phyloP scores from a whole-genome alignment of 1,140 invertebrate genomes.

The Brachionus koreanus region DNA sequence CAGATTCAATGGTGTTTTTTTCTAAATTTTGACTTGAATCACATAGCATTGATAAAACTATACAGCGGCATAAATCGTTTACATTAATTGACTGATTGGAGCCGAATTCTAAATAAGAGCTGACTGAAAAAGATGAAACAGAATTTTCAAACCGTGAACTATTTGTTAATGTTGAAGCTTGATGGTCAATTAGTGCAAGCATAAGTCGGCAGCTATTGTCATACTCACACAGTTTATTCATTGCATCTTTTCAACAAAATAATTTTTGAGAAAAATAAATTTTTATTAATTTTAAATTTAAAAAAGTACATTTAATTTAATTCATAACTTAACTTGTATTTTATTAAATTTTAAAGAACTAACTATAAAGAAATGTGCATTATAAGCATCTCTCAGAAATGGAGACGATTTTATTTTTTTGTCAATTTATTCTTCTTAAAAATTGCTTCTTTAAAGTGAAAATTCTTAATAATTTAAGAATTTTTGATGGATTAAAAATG shows the following conservation, averaged over 20 bases:
- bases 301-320: no score
- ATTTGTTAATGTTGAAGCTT: neutral
- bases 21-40: neutral
- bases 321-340: no score
- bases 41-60: neutral
- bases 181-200: neutral
- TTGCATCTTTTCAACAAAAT: neutral
- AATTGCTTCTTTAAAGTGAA: no score
- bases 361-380: no score
- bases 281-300: no score
- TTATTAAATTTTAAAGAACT: no score
- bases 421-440: no score
- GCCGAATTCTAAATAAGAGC: neutral
- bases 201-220: neutral
- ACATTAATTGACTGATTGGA: neutral
- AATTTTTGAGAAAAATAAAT: no score
- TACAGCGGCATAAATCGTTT: neutral
- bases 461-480: no score
- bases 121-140: neutral
- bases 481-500: no score
- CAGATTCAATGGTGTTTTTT: slow-evolving; percentile 8
- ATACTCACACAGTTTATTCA: neutral
- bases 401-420: no score
- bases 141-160: neutral
- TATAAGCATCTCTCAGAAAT: no score